phyloP scores from a whole-genome alignment of 2,797 vertebrate genomes.

The Todus mexicanus region DNA sequence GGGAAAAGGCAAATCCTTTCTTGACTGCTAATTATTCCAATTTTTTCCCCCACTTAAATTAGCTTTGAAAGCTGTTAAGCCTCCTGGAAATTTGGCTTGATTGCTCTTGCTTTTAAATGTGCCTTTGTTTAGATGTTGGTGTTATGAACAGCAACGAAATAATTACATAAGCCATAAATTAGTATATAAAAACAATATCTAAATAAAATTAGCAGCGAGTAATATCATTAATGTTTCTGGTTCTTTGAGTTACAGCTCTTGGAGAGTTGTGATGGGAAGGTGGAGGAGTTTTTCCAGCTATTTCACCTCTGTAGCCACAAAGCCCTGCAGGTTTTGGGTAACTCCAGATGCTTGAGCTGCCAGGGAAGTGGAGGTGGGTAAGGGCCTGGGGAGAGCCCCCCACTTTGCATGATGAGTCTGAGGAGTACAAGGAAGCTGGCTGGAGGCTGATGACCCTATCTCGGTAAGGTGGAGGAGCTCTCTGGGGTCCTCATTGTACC shows the following conservation, averaged over 20 bases:
- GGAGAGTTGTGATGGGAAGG: neutral
- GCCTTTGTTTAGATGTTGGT: neutral
- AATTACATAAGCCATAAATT: neutral
- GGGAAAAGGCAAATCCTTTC: neutral
- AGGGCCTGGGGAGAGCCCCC: neutral
- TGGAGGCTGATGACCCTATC: neutral
- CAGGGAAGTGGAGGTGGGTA: neutral
- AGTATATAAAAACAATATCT: neutral
- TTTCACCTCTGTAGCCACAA: neutral
- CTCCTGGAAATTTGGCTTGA: neutral
- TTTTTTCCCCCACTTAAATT: neutral
- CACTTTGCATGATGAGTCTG: neutral
- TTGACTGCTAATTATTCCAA: neutral
- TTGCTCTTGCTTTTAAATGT: neutral
- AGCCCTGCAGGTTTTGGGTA: neutral
- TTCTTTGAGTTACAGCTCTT: neutral
- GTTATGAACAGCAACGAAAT: neutral
- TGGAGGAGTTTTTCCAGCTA: neutral
- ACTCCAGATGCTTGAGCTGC: neutral
- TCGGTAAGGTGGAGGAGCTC: neutral
- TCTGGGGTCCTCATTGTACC: neutral
- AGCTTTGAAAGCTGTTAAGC: neutral
- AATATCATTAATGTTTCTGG: neutral
- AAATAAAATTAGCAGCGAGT: neutral
- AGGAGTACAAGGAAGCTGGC: neutral